Evolutionary conservation across 2,113 vertebrate species (phyloP).

Genomic region (Phyllostomus hastatus): DNA sequence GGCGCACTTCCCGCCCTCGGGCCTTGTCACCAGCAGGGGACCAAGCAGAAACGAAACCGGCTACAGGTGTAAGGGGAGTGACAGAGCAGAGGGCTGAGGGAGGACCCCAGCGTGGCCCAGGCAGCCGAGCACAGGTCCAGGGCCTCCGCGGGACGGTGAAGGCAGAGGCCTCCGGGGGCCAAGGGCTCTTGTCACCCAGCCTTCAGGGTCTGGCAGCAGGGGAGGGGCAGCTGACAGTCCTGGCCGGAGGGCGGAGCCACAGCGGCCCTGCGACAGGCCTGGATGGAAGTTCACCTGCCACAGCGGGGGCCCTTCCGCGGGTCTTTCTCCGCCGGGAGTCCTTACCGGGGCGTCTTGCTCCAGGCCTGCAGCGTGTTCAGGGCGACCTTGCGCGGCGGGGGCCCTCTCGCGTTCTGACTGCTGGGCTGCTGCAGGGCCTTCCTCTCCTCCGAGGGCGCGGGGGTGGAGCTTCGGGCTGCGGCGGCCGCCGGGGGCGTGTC

Average conservation of each 20-base stretch:
- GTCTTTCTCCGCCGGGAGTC: rapidly evolving
- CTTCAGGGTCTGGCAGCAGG: background rate
- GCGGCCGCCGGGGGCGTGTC: constrained; percentile 64
- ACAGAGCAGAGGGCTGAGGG: background rate
- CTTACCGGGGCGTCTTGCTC: constrained; percentile 93
- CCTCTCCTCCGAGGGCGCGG: constrained; percentile 81
- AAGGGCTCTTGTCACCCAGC: background rate
- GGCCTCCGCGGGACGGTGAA: background rate
- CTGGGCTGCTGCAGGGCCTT: constrained; percentile 68
- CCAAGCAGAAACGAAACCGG: background rate
- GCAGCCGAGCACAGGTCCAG: background rate
- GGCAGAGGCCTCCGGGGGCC: background rate
- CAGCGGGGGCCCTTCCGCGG: rapidly evolving
- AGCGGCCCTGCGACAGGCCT: background rate
- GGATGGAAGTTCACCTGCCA: background rate
- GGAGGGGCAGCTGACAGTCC: background rate
- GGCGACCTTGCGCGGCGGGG: constrained; percentile 89
- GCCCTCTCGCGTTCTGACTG: constrained; percentile 73
- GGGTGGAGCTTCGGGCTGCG: constrained; percentile 34
- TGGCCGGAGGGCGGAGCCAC: rapidly evolving
- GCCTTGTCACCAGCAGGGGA: no score
- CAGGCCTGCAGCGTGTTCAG: constrained; percentile 93
- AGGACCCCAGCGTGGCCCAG: background rate
- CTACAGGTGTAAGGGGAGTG: background rate
- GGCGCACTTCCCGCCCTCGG: background rate